phyloP scores from a whole-genome alignment of 2,797 vertebrate genomes.

The Mus minutoides region DNA sequence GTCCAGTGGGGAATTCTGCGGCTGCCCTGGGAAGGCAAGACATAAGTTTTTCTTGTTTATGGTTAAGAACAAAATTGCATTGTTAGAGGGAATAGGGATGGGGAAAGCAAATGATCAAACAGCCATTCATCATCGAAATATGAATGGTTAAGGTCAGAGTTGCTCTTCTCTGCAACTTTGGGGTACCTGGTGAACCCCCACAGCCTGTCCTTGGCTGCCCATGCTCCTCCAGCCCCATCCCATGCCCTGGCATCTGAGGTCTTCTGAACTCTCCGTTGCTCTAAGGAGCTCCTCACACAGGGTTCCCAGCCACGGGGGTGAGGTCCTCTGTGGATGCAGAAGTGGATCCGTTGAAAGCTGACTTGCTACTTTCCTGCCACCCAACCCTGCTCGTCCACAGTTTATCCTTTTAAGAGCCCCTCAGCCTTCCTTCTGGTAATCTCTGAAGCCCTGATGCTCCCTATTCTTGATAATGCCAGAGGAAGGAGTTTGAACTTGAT shows the following conservation, averaged over 20 bases:
- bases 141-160: neutral
- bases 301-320: too few species aligned
- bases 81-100: neutral
- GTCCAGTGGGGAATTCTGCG: neutral
- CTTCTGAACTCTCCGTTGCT: neutral
- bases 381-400: neutral
- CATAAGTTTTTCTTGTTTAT: neutral
- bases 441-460: too few species aligned
- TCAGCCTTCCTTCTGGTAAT: neutral
- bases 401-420: rapidly evolving
- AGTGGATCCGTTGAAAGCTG: neutral
- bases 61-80: neutral
- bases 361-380: too few species aligned
- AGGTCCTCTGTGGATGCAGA: too few species aligned
- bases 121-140: neutral
- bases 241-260: neutral
- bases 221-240: neutral
- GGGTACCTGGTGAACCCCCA: neutral
- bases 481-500: neutral
- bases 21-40: neutral
- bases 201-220: rapidly evolving
- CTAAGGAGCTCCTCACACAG: neutral
- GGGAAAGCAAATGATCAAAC: neutral
- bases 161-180: neutral
- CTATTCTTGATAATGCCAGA: neutral